phyloP scores from a whole-genome alignment of 2,888 invertebrate genomes.

The Eulithis prunata region DNA sequence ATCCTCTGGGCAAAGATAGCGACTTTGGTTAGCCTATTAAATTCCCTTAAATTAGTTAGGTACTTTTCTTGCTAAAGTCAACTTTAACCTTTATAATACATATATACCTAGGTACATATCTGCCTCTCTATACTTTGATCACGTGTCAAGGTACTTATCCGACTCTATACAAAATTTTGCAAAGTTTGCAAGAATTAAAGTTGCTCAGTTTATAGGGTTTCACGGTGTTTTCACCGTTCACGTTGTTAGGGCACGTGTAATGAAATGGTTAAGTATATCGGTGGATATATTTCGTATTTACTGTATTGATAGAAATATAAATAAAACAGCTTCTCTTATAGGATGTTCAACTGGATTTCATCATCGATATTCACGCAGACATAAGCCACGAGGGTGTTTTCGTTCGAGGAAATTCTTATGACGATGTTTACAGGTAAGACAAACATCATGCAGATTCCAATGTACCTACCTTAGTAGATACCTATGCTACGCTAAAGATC shows the following conservation, averaged over 20 bases:
- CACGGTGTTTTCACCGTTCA: neutral
- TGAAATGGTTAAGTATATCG: neutral
- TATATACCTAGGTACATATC: too few species aligned
- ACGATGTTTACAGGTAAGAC: slow-evolving; percentile 89
- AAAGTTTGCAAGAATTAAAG: neutral
- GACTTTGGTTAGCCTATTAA: too few species aligned
- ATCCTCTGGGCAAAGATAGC: too few species aligned
- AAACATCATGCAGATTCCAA: neutral
- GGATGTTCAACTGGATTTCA: slow-evolving; percentile 92
- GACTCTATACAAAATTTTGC: neutral
- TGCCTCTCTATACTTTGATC: too few species aligned
- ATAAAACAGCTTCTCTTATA: slow-evolving; percentile 59
- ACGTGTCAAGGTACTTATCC: neutral
- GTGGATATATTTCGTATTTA: too few species aligned
- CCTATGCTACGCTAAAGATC: too few species aligned
- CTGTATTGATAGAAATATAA: too few species aligned
- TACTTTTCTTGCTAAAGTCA: too few species aligned
- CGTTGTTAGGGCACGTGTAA: slow-evolving; percentile 3
- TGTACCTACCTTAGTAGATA: too few species aligned
- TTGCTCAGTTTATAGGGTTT: neutral
- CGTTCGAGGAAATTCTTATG: slow-evolving; percentile 97
- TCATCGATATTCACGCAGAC: slow-evolving; percentile 97
- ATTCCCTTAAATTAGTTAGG: too few species aligned
- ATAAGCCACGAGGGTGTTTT: slow-evolving; percentile 96
- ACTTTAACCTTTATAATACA: too few species aligned